Evolutionary conservation across 2,113 vertebrate species (phyloP).

Genomic region (Microtus montanus): DNA sequence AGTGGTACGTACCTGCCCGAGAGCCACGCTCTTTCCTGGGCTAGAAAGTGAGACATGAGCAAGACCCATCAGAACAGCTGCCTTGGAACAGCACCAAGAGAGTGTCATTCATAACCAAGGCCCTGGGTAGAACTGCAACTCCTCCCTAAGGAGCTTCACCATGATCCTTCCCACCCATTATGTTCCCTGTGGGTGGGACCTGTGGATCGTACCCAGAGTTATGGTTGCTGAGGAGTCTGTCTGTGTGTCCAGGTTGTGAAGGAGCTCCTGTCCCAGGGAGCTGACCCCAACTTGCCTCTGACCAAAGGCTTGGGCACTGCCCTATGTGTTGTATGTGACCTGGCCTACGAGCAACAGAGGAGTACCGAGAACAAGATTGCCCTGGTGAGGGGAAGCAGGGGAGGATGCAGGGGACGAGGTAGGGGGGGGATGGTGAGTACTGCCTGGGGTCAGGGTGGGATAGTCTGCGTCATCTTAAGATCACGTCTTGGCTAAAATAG

Average conservation of each 20-base stretch:
- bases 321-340: slow-evolving; percentile 87
- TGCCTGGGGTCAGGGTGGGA: slow-evolving; percentile 61
- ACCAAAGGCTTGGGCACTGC: slow-evolving; percentile 85
- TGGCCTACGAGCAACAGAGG: slow-evolving; percentile 82
- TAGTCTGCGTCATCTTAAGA: background rate
- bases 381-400: slow-evolving; percentile 83
- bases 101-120: background rate
- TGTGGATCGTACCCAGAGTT: rapidly evolving
- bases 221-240: background rate
- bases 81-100: background rate
- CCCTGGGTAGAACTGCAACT: background rate
- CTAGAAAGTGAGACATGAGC: background rate
- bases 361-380: slow-evolving; percentile 74
- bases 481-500: background rate
- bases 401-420: background rate
- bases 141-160: rapidly evolving
- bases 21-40: too few relatives aligned
- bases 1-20: rapidly evolving
- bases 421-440: background rate
- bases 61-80: background rate
- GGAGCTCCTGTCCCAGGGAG: slow-evolving; percentile 87
- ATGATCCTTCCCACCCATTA: rapidly evolving
- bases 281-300: slow-evolving; percentile 89
- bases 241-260: slow-evolving; percentile 85
- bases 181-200: too few relatives aligned